These are phyloP conservation scores for Elmis aenea DNA, from an alignment of 2,888 invertebrate genomes.

Conservation along the genomic window DNA sequence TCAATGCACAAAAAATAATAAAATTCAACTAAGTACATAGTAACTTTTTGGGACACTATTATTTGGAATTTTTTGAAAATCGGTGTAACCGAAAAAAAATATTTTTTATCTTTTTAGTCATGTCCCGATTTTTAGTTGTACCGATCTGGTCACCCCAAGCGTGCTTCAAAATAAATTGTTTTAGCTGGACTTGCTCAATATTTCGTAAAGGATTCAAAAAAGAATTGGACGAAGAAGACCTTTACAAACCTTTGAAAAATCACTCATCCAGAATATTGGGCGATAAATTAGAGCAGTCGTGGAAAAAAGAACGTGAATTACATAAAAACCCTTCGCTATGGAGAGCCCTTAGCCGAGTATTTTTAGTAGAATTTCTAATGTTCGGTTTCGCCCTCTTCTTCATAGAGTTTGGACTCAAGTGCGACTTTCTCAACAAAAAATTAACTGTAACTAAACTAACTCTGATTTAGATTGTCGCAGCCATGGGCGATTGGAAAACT, in stretches of 20 bases:
- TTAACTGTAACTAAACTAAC: no score
- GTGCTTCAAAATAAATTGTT: slow-evolving; percentile 24
- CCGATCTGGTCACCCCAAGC: no score
- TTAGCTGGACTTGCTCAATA: slow-evolving; percentile 49
- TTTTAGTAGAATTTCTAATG: slow-evolving; percentile 28
- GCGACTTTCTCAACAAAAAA: no score
- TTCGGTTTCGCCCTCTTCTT: slow-evolving; percentile 20
- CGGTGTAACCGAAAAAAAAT: no score
- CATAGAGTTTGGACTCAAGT: slow-evolving; percentile 24
- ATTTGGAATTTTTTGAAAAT: no score
- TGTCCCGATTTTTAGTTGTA: no score
- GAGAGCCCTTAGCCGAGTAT: slow-evolving; percentile 28
- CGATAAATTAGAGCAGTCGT: slow-evolving; percentile 54
- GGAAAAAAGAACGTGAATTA: slow-evolving; percentile 22
- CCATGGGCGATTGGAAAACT: slow-evolving; percentile 62
- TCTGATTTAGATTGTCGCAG: slow-evolving; percentile 58
- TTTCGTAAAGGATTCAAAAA: slow-evolving; percentile 46
- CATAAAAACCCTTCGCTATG: slow-evolving; percentile 25
- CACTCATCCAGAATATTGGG: slow-evolving; percentile 62
- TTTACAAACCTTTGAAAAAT: slow-evolving; percentile 47
- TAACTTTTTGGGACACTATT: no score
- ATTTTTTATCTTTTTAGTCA: no score
- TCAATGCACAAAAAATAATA: no score
- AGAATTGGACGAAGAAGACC: slow-evolving; percentile 48
- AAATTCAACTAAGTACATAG: no score